A percentile compares a stretch with the other conserved stretches of the same genome.
These are phyloP conservation scores for Rhincodon typus DNA, from an alignment of 2,797 vertebrate genomes.

Conservation along the genomic window DNA sequence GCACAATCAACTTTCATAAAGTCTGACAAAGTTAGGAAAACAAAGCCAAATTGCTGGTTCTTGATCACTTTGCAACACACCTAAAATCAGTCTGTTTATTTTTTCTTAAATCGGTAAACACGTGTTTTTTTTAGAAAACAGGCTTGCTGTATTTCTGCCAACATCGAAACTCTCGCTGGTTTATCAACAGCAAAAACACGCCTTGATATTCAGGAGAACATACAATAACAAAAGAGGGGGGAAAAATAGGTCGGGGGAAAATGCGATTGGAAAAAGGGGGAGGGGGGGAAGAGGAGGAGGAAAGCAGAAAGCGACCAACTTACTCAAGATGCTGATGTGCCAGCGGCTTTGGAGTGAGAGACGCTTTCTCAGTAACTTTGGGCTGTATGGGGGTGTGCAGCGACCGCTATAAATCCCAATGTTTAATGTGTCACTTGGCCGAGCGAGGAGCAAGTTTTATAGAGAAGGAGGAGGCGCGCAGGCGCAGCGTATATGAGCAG, in stretches of 20 bases:
- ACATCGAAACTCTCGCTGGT: neutral
- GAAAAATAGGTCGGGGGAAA: neutral
- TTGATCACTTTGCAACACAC: neutral
- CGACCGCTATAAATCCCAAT: conserved; percentile 8
- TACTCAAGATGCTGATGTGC: neutral
- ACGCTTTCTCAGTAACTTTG: neutral
- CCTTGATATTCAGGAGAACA: neutral
- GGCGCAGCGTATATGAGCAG: neutral
- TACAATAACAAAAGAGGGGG: neutral
- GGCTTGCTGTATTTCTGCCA: neutral
- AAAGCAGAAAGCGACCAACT: neutral
- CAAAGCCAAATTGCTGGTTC: neutral
- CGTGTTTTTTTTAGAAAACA: neutral
- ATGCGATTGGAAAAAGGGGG: neutral
- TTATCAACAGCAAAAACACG: neutral
- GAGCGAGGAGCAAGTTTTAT: conserved; percentile 24
- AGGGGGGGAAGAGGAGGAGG: neutral
- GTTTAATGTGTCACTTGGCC: conserved; percentile 4
- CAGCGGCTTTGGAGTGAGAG: neutral
- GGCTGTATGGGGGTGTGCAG: neutral
- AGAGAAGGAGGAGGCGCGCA: neutral
- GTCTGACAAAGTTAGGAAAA: neutral
- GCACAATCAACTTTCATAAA: conserved; percentile 14
- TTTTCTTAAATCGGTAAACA: neutral
- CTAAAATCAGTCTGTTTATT: neutral